phyloP scores from a whole-genome alignment of 2,888 invertebrate genomes.

The Oscheius sp. region DNA sequence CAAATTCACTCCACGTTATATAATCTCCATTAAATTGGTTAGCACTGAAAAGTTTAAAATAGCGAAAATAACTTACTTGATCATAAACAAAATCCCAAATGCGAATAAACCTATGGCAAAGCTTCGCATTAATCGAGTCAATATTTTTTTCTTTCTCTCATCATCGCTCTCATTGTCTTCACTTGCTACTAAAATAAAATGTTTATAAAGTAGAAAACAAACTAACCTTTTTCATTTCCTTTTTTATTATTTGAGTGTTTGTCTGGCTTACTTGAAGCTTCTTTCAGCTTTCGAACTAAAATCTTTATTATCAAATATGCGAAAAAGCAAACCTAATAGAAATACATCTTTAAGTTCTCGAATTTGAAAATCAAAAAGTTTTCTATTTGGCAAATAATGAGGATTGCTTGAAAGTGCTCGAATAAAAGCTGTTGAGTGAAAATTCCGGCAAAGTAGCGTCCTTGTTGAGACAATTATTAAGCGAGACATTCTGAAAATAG shows the following conservation, averaged over 20 bases:
- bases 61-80: slow-evolving; percentile 27
- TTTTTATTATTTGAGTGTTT: not conserved
- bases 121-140: slow-evolving; percentile 49
- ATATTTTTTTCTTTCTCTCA: slow-evolving; percentile 36
- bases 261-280: not conserved
- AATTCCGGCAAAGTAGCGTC: too few species aligned
- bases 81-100: slow-evolving; percentile 55
- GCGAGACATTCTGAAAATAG: too few species aligned
- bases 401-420: too few species aligned
- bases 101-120: slow-evolving; percentile 57
- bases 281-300: slow-evolving; percentile 1
- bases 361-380: too few species aligned
- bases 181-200: not conserved
- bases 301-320: not conserved
- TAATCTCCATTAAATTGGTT: slow-evolving; percentile 32
- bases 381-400: too few species aligned
- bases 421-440: too few species aligned
- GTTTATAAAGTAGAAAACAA: not conserved
- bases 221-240: not conserved
- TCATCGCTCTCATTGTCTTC: slow-evolving; percentile 28
- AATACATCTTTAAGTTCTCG: not conserved
- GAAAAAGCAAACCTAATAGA: not conserved
- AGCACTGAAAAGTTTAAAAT: slow-evolving; percentile 8
- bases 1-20: slow-evolving; percentile 94
- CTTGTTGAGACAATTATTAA: too few species aligned